Conservation (phyloP, 2,797 vertebrate species). For the Hypotaenidia philippensis region DNA sequence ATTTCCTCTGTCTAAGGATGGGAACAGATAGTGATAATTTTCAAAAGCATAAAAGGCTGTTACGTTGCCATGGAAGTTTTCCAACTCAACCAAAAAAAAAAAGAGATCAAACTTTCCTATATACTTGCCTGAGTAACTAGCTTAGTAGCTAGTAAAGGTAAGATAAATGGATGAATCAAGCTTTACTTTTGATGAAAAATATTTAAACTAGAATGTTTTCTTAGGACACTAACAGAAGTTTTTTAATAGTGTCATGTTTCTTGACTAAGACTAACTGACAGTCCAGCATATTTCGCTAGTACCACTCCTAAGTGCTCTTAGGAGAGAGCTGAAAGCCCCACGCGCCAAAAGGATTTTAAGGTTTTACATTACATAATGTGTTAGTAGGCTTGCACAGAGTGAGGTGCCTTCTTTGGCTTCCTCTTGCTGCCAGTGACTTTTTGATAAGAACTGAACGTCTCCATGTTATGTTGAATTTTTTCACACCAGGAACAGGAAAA, state of each 20-base stretch:
- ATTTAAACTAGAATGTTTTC: not conserved
- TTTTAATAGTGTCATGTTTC: not conserved
- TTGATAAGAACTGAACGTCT: not conserved
- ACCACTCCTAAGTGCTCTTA: not conserved
- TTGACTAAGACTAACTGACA: not conserved
- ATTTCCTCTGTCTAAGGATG: not conserved
- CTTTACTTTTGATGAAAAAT: not conserved
- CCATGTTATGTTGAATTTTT: rapidly evolving
- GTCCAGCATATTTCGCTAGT: not conserved
- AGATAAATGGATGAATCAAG: not conserved
- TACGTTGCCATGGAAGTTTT: not conserved
- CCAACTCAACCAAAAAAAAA: not conserved
- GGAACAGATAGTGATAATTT: not conserved
- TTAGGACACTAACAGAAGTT: not conserved
- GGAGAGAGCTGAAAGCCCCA: not conserved
- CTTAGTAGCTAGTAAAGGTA: not conserved
- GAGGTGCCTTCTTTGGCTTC: not conserved
- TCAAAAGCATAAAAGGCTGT: not conserved
- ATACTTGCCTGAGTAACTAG: not conserved
- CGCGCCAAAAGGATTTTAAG: not conserved
- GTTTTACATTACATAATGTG: not conserved
- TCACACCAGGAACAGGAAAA: not conserved
- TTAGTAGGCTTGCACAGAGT: not conserved
- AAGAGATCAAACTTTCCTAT: not conserved
- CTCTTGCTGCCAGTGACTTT: not conserved